Conservation (phyloP, 1,140 invertebrate species). For the Sinella curviseta region DNA sequence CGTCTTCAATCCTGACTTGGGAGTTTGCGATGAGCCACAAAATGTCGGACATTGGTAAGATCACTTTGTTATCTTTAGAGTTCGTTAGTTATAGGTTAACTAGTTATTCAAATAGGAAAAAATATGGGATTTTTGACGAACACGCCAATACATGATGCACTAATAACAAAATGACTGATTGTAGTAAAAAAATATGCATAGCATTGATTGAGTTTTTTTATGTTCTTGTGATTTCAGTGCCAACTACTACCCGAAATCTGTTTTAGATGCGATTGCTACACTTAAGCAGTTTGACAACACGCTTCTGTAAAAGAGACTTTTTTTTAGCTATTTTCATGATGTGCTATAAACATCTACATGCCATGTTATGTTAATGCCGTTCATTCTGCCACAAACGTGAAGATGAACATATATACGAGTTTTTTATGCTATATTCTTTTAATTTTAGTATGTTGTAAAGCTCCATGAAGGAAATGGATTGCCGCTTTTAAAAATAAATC, state of each 20-base stretch:
- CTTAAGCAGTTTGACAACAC: slow-evolving; percentile 40
- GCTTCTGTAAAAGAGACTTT: slow-evolving; percentile 2
- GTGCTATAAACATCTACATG: neutral
- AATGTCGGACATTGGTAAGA: slow-evolving; percentile 72
- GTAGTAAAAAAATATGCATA: neutral
- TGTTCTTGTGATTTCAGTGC: slow-evolving; percentile 29
- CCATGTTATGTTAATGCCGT: neutral
- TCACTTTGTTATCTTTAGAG: too few species aligned
- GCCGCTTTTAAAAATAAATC: too few species aligned
- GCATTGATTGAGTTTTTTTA: neutral
- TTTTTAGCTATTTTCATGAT: neutral
- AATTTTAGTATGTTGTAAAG: neutral
- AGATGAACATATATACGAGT: too few species aligned
- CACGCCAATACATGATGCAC: too few species aligned
- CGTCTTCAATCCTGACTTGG: slow-evolving; percentile 75
- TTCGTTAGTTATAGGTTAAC: too few species aligned
- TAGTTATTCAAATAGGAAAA: neutral
- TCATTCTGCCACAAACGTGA: neutral
- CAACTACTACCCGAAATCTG: slow-evolving; percentile 44
- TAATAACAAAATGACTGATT: too few species aligned
- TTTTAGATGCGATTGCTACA: slow-evolving; percentile 38
- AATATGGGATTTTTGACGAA: too few species aligned
- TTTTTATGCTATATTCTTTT: neutral
- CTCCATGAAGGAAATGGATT: too few species aligned
- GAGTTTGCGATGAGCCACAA: slow-evolving; percentile 72